Conservation (phyloP, 1,140 invertebrate genomes). For the Drosophila dunni region DNA sequence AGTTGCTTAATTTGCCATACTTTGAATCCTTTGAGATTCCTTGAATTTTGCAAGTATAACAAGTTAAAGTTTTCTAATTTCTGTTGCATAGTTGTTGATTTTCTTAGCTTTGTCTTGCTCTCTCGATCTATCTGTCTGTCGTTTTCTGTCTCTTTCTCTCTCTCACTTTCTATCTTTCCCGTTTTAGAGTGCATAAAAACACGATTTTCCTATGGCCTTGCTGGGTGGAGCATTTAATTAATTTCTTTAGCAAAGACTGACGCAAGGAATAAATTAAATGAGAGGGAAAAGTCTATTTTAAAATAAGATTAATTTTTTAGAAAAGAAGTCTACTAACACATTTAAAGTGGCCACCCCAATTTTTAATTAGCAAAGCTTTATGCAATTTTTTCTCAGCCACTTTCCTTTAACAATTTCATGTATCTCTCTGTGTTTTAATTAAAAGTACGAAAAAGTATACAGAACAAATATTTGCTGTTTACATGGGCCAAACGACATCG, state of each 20-base stretch:
- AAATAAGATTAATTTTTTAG: conserved; percentile 73
- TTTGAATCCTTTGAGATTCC: conserved; percentile 10
- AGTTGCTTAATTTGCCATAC: conserved; percentile 48
- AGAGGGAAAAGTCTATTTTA: conserved; percentile 62
- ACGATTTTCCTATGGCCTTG: conserved; percentile 60
- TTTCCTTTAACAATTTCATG: conserved; percentile 34
- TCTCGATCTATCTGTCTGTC: not conserved
- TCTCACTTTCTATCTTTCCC: not conserved
- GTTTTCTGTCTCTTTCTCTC: too few relatives aligned
- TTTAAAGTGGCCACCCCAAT: conserved; percentile 57
- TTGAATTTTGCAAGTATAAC: conserved; percentile 14
- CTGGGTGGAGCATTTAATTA: conserved; percentile 62
- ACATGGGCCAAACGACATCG: not conserved
- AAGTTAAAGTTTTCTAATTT: conserved; percentile 19
- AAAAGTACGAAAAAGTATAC: conserved; percentile 65
- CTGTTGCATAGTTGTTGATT: conserved; percentile 29
- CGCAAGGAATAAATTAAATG: conserved; percentile 12
- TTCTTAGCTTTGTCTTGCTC: not conserved
- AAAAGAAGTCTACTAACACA: conserved; percentile 28
- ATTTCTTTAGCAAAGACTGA: conserved; percentile 64
- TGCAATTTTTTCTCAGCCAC: conserved; percentile 29
- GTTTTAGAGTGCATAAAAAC: conserved; percentile 20
- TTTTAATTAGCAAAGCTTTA: conserved; percentile 70
- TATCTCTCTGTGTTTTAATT: conserved; percentile 58
- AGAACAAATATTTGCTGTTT: conserved; percentile 26